These are phyloP conservation scores for Pararge aegeria DNA, from an alignment of 1,140 invertebrate species.

Conservation along the genomic window DNA sequence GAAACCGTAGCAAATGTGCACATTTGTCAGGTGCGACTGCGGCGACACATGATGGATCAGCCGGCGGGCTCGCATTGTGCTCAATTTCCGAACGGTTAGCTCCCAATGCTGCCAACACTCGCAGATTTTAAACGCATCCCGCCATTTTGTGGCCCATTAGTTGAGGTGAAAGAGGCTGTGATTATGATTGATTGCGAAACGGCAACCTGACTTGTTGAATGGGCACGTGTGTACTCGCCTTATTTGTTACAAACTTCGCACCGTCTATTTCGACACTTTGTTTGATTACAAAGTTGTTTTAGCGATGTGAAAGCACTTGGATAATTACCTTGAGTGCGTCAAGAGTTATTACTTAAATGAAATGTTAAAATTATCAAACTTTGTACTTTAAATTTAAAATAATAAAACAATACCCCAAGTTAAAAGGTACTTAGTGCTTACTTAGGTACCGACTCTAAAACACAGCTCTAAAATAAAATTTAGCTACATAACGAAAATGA, in stretches of 20 bases:
- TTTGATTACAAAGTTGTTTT: conserved; percentile 43
- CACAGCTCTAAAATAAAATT: no score
- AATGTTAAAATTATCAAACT: conserved; percentile 11
- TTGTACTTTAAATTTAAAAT: neutral
- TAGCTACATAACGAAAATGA: no score
- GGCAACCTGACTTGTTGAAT: conserved; percentile 67
- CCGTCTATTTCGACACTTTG: conserved; percentile 35
- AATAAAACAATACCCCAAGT: neutral
- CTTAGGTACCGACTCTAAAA: no score
- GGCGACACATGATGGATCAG: conserved; percentile 71
- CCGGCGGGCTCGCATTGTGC: conserved; percentile 55
- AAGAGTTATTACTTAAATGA: conserved; percentile 22
- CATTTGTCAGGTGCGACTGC: conserved; percentile 23
- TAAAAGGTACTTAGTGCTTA: neutral
- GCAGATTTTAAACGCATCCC: conserved; percentile 73
- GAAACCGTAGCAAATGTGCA: conserved; percentile 19
- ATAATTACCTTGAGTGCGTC: conserved; percentile 26
- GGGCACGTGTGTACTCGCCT: conserved; percentile 57
- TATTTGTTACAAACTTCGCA: conserved; percentile 52
- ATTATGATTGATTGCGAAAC: conserved; percentile 74
- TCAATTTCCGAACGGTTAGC: conserved; percentile 70
- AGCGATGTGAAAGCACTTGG: conserved; percentile 8
- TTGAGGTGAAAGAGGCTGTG: conserved; percentile 71
- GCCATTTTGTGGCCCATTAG: conserved; percentile 76
- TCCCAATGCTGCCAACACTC: conserved; percentile 61